phyloP scores from a whole-genome alignment of 1,140 invertebrate species.

The Propsilocerus akamusi region DNA sequence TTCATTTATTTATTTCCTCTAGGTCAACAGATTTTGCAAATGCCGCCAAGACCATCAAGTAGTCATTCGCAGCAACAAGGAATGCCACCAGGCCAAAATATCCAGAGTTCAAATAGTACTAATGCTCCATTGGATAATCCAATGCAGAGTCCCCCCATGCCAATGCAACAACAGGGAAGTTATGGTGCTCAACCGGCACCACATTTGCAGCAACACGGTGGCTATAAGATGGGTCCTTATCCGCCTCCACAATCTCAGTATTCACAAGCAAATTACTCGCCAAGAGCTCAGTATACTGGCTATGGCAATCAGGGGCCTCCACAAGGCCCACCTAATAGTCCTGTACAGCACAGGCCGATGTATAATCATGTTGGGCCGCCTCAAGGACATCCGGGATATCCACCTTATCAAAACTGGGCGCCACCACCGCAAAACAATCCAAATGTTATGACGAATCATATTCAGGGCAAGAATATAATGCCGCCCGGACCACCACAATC shows the following conservation, averaged over 20 bases:
- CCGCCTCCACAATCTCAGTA: slow-evolving; percentile 33
- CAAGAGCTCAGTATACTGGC: slow-evolving; percentile 31
- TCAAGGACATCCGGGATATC: slow-evolving; percentile 21
- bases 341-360: not conserved
- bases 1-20: too few species aligned
- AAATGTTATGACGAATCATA: not conserved
- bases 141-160: not conserved
- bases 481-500: slow-evolving; percentile 24
- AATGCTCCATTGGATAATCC: not conserved
- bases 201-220: slow-evolving; percentile 15
- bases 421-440: slow-evolving; percentile 10
- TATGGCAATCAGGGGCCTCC: slow-evolving; percentile 17
- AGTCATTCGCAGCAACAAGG: slow-evolving; percentile 59
- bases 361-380: slow-evolving; percentile 9
- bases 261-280: slow-evolving; percentile 34
- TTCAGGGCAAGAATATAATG: slow-evolving; percentile 17
- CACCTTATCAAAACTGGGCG: slow-evolving; percentile 14
- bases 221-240: slow-evolving; percentile 24
- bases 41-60: slow-evolving; percentile 78
- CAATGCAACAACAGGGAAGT: slow-evolving; percentile 10
- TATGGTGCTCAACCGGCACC: slow-evolving; percentile 24
- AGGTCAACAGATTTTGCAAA: slow-evolving; percentile 80
- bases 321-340: slow-evolving; percentile 5
- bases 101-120: not conserved
- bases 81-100: slow-evolving; percentile 14